Percentiles rank a stretch among this genome's conserved stretches.
These are phyloP conservation scores for Dermochelys coriacea DNA, from an alignment of 2,797 vertebrate genomes.

Conservation along the genomic window DNA sequence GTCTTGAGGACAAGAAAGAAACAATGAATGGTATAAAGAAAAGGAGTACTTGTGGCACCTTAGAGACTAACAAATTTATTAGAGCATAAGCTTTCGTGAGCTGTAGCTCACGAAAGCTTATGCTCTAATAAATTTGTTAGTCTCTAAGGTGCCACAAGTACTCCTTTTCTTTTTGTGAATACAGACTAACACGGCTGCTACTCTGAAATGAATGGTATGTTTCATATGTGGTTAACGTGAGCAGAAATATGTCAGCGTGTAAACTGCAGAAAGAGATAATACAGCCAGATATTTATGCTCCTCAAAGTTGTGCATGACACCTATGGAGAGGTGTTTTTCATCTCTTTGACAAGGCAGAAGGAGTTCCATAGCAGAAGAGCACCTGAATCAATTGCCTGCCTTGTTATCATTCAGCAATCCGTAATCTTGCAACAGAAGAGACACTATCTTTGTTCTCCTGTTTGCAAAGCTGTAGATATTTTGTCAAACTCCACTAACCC, in stretches of 20 bases:
- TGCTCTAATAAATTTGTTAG: too few relatives aligned
- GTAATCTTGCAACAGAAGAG: slow-evolving; percentile 37
- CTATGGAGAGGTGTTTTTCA: slow-evolving; percentile 70
- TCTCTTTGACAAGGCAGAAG: slow-evolving; percentile 58
- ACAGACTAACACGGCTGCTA: too few relatives aligned
- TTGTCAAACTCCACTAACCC: slow-evolving; percentile 21
- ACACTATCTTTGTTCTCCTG: slow-evolving; percentile 47
- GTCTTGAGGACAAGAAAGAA: neutral
- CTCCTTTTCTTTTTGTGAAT: too few relatives aligned
- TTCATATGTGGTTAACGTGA: neutral
- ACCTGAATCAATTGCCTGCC: slow-evolving; percentile 56
- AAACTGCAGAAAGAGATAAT: slow-evolving; percentile 22
- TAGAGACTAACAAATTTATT: too few relatives aligned
- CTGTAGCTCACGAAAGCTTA: too few relatives aligned
- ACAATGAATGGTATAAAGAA: neutral
- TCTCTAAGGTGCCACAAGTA: too few relatives aligned
- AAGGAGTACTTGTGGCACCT: too few relatives aligned
- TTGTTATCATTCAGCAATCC: slow-evolving; percentile 71
- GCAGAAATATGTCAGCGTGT: slow-evolving; percentile 24
- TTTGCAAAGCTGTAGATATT: slow-evolving; percentile 64
- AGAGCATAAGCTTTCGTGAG: too few relatives aligned
- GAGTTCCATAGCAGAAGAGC: slow-evolving; percentile 62
- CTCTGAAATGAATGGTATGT: neutral
- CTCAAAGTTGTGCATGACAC: slow-evolving; percentile 7
- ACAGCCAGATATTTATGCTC: slow-evolving; percentile 61